Evolutionary conservation across 2,113 vertebrate genomes (phyloP).

Genomic region (Menidia beryllina): DNA sequence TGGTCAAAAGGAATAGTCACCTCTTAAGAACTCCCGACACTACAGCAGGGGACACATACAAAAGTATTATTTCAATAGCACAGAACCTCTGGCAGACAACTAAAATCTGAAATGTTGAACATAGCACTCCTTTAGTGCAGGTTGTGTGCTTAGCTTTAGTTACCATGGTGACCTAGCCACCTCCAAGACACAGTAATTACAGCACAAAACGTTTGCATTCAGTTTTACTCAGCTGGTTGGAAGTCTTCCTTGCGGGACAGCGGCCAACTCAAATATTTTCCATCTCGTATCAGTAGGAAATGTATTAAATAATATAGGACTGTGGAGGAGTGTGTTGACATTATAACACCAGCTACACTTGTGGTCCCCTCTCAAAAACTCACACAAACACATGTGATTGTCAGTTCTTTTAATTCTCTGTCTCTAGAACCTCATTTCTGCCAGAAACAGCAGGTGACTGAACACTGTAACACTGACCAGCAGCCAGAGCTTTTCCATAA

Average conservation of each 20-base stretch:
- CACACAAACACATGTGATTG: background rate
- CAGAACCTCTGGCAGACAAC: too few relatives aligned
- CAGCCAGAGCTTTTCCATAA: too few relatives aligned
- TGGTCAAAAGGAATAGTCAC: too few relatives aligned
- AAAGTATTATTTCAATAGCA: too few relatives aligned
- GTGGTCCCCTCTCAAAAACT: background rate
- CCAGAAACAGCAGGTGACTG: background rate
- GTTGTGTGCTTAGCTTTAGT: too few relatives aligned
- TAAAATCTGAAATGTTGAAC: too few relatives aligned
- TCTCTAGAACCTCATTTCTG: too few relatives aligned
- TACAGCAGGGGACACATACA: too few relatives aligned
- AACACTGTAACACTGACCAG: background rate
- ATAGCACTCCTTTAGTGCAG: too few relatives aligned
- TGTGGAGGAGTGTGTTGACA: background rate
- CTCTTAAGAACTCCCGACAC: too few relatives aligned
- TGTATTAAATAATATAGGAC: slow-evolving; percentile 23
- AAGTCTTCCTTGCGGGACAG: slow-evolving; percentile 5
- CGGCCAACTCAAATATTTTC: slow-evolving; percentile 8
- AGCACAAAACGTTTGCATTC: slow-evolving; percentile 6
- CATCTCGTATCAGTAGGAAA: slow-evolving; percentile 2
- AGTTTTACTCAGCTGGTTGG: background rate
- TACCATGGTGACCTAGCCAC: background rate
- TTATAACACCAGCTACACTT: slow-evolving; percentile 1
- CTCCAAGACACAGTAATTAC: background rate
- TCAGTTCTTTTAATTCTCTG: too few relatives aligned